Base-by-base conservation (phyloP, 1,140 invertebrate species). In the Drosophila triauraria region DNA sequence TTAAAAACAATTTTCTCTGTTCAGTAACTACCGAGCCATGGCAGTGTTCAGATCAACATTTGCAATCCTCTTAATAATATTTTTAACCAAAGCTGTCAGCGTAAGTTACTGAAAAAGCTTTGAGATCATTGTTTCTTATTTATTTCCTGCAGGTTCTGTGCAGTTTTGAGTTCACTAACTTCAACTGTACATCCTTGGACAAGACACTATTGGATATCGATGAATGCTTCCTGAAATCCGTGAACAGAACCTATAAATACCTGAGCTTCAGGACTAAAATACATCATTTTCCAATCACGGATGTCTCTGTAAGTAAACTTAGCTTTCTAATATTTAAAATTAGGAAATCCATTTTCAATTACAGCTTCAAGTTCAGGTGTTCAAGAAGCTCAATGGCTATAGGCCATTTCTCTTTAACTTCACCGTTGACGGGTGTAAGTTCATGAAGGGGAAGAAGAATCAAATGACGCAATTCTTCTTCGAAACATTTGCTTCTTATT, bases 121-220 rank as follows among this genome's bases (percentile, higher is more conserved):
- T n/a, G 13, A 38, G 3, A n/a, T n/a, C 8, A 20, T 20, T 38
- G 9, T 15, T 20, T 38, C 20, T 35, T 2, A 0, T 0, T 15
- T 15, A 35, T 23, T 9, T 12, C 0, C 3, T 15, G 4, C 1
- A 54, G 51, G 51, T 54, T 6, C 7, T 54, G 1, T 9, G 51
- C 9, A 27, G 32, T 7, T 63, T 63, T 13, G 60, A 63, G 13
- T 63, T 63, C 4, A 63, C 60, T 13, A 63, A 63, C 53, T 12
- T 63, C 4, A 59, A 30, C 2, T 63, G 61, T 23, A 23, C 61
- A 1, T 7, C 35, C 13, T 59, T 63, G 35, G 61, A 63, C 35
- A 59, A 4, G 0, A 25, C 20, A 2, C 20, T 8, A 17, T 3
- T 63, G 25, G 35, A 63, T 4, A 1, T 63, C 1, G 51, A 59